Percentiles rank a stretch among this genome's conserved stretches.
Conservation (phyloP, 1,140 invertebrate species). For the Rhopalosiphum maidis region DNA sequence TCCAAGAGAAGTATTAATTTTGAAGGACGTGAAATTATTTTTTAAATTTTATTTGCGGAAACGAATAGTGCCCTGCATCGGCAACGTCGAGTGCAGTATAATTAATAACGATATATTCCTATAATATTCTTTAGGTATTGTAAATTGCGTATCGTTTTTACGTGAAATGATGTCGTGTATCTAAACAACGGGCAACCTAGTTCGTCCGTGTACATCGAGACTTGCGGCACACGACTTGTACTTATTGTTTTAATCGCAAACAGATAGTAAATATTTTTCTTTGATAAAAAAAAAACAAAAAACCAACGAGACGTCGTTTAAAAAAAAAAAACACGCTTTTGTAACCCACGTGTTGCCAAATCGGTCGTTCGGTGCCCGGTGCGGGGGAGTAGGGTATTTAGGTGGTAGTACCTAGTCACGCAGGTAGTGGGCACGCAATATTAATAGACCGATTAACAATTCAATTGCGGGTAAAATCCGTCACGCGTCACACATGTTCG, state of each 20-base stretch:
- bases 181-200: not conserved
- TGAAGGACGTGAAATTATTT: too few species aligned
- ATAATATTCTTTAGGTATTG: not conserved
- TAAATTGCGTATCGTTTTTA: not conserved
- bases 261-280: not conserved
- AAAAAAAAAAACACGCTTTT: not conserved
- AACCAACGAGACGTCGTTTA: not conserved
- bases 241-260: not conserved
- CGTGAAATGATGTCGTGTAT: not conserved
- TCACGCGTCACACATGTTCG: not conserved
- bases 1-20: too few species aligned
- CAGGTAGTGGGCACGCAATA: not conserved
- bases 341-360: not conserved
- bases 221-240: not conserved
- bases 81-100: not conserved
- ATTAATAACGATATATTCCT: not conserved
- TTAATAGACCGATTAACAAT: slow-evolving; percentile 12
- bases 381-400: not conserved
- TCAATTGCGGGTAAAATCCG: slow-evolving; percentile 8
- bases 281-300: not conserved
- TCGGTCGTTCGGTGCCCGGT: not conserved
- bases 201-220: not conserved
- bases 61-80: too few species aligned
- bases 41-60: not conserved
- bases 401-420: not conserved